phyloP scores from a whole-genome alignment of 2,888 invertebrate genomes.

The Vanessa cardui region DNA sequence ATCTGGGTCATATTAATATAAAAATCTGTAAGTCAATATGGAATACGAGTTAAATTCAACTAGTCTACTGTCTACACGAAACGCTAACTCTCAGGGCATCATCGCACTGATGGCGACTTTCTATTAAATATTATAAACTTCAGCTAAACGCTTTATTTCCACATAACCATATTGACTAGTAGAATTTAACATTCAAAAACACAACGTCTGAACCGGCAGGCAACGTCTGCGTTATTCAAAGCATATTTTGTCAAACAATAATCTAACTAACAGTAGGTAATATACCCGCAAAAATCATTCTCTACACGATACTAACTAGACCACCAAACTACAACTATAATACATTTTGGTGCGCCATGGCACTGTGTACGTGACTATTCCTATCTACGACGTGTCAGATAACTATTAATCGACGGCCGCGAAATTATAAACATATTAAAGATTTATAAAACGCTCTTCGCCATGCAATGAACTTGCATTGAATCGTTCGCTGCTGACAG shows the following conservation, averaged over 20 bases:
- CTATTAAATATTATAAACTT: neutral
- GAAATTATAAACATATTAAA: neutral
- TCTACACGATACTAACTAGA: constrained; percentile 28
- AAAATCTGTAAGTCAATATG: constrained; percentile 13
- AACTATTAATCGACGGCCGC: constrained; percentile 1
- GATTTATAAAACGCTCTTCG: too few species aligned
- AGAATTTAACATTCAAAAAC: constrained; percentile 12
- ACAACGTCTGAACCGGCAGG: constrained; percentile 22
- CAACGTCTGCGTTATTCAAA: constrained; percentile 7
- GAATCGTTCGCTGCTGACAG: too few species aligned
- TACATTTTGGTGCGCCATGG: constrained; percentile 66
- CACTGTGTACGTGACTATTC: constrained; percentile 49
- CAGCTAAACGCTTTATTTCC: constrained; percentile 8
- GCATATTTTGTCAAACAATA: neutral
- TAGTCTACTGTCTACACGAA: constrained; percentile 1
- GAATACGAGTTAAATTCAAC: constrained; percentile 11
- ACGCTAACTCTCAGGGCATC: neutral
- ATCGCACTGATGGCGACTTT: neutral
- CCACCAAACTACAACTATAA: constrained; percentile 47
- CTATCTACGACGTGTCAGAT: constrained; percentile 22
- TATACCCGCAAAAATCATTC: constrained; percentile 23
- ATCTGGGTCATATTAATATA: constrained; percentile 14
- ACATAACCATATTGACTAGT: constrained; percentile 10
- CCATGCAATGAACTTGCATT: too few species aligned
- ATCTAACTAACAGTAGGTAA: constrained; percentile 19